Base-by-base conservation (phyloP, 2,888 invertebrate genomes). In the Cepaea hortensis region DNA sequence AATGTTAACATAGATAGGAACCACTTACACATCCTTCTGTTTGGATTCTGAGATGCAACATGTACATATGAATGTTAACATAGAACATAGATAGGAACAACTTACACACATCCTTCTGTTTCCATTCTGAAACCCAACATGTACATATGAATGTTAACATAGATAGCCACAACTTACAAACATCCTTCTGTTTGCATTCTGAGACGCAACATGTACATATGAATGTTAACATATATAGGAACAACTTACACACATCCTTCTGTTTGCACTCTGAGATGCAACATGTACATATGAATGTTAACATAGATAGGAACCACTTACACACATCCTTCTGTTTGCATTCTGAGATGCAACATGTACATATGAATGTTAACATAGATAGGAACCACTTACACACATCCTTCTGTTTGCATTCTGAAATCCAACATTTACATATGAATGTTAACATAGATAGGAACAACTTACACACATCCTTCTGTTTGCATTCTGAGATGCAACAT, bases 301-400 rank as follows among this genome's bases (percentile, higher is more conserved):
- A 48, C 46, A 75, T 1, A 48, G n/a, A n/a, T n/a, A n/a, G n/a
- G n/a, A n/a, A n/a, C n/a, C n/a, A 75, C 75, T 75, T 46, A 75
- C 75, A 15, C 48, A 48, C 48, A 15, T 75, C 75, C 18, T 46
- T 48, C 48, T 23, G 35, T 13, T 15, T 75, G 48, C 48, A 75
- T 75, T 75, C 75, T 48, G 75, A 75, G 18, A 48, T 46, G 1
- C 20, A 15, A 13, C 75, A 48, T 5, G 20, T 15, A 46, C 46
- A 75, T 75, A 75, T 3, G 4, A 48, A 4, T 13, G 46, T 13
- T 3, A 46, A 48, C 46, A 75, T 1, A 48, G n/a, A n/a, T n/a
- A n/a, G n/a, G n/a, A n/a, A n/a, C n/a, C n/a, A 75, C 75, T 75
- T 46, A 75, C 75, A 15, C 48, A 48, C 48, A 15, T 75, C 75